phyloP scores from a whole-genome alignment of 2,797 vertebrate genomes.

The Melanogrammus aeglefinus region DNA sequence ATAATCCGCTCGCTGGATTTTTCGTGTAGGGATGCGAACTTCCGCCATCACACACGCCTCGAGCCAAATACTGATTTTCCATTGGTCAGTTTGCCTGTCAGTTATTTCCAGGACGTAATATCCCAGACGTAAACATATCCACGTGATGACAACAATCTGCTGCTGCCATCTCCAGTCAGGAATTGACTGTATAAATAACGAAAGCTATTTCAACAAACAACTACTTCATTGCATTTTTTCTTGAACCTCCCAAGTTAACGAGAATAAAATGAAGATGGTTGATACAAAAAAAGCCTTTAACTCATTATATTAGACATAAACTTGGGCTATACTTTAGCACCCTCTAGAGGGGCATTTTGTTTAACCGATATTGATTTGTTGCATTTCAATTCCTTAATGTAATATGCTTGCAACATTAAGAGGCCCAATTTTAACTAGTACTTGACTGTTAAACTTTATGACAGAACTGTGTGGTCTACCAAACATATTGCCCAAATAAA shows the following conservation, averaged over 20 bases:
- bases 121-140: constrained; percentile 65
- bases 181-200: not conserved
- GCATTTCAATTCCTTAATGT: not conserved
- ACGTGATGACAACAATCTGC: constrained; percentile 50
- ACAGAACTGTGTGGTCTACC: not conserved
- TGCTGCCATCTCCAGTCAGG: not conserved
- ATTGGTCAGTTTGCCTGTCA: constrained; percentile 50
- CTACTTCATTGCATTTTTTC: too few species aligned
- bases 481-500: too few species aligned
- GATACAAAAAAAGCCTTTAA: not conserved
- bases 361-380: not conserved
- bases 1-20: constrained; percentile 52
- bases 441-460: too few species aligned
- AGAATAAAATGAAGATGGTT: not conserved
- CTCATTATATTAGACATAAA: not conserved
- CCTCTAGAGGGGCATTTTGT: constrained; percentile 37
- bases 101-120: constrained; percentile 51
- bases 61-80: not conserved
- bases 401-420: too few species aligned
- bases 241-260: too few species aligned
- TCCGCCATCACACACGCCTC: constrained; percentile 44
- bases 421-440: too few species aligned
- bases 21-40: constrained; percentile 42
- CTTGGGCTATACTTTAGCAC: constrained; percentile 41
- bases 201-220: too few species aligned